A percentile compares a stretch with the other conserved stretches of the same genome.
Conservation (phyloP, 1,140 invertebrate genomes). For the Leptopilina boulardi region DNA sequence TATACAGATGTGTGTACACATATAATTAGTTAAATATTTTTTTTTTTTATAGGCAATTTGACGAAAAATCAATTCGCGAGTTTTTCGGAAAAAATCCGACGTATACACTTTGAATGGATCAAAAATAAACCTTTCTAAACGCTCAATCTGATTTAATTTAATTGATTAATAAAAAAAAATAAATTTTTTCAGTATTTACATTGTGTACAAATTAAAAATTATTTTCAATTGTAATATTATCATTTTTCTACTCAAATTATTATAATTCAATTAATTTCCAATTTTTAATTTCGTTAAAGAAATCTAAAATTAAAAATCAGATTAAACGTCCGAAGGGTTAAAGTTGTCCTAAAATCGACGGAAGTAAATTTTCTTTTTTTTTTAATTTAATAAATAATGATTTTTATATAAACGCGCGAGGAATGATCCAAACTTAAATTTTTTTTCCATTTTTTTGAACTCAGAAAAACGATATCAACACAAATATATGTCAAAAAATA, state of each 20-base stretch:
- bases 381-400: background rate
- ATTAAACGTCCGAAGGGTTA: background rate
- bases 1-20: conserved; percentile 58
- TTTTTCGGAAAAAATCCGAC: conserved; percentile 51
- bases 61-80: conserved; percentile 57
- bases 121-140: conserved; percentile 41
- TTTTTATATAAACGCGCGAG: conserved; percentile 49
- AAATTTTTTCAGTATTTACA: too few relatives aligned
- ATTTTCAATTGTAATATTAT: too few relatives aligned
- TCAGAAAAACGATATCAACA: too few relatives aligned
- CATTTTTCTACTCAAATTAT: too few relatives aligned
- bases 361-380: background rate
- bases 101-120: conserved; percentile 49
- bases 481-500: too few relatives aligned
- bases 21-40: conserved; percentile 54
- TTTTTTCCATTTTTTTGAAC: too few relatives aligned
- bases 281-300: too few relatives aligned
- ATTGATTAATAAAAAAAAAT: background rate
- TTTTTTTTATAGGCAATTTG: conserved; percentile 48
- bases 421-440: too few relatives aligned
- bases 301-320: background rate
- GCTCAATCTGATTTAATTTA: background rate
- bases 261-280: too few relatives aligned
- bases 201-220: too few relatives aligned
- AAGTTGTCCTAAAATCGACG: background rate